These are phyloP conservation scores for Diuraphis noxia DNA, from an alignment of 1,140 invertebrate species.

Conservation along the genomic window DNA sequence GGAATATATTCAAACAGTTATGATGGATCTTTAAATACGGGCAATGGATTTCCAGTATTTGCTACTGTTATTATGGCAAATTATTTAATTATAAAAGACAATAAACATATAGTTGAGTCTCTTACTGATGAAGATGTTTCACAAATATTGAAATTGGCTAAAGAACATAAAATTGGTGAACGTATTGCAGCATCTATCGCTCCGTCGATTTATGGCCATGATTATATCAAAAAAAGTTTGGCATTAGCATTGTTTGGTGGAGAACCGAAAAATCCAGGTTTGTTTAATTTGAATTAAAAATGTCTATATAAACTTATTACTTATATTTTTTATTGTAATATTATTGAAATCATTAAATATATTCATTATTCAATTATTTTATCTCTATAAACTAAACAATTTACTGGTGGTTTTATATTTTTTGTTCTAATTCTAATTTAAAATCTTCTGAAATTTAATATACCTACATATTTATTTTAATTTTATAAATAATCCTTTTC, in stretches of 20 bases:
- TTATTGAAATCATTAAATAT: neutral
- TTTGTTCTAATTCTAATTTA: neutral
- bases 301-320: neutral
- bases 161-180: slow-evolving; percentile 91
- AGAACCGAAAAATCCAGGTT: slow-evolving; percentile 94
- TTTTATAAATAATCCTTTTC: neutral
- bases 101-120: slow-evolving; percentile 84
- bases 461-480: too few relatives aligned
- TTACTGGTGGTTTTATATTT: neutral
- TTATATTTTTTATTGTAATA: too few relatives aligned
- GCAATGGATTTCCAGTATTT: slow-evolving; percentile 96
- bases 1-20: slow-evolving; percentile 97
- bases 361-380: neutral
- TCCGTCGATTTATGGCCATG: slow-evolving; percentile 97
- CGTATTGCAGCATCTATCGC: slow-evolving; percentile 93
- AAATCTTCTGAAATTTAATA: neutral
- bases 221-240: slow-evolving; percentile 92
- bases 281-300: slow-evolving; percentile 52
- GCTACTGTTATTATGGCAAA: slow-evolving; percentile 97
- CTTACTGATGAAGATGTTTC: slow-evolving; percentile 96
- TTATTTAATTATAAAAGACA: slow-evolving; percentile 92
- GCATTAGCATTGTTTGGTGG: slow-evolving; percentile 95
- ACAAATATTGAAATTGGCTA: slow-evolving; percentile 82
- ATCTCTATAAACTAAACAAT: neutral
- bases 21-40: slow-evolving; percentile 96